These are phyloP conservation scores for Temnothorax longispinosus DNA, from an alignment of 1,140 invertebrate species.

Conservation along the genomic window DNA sequence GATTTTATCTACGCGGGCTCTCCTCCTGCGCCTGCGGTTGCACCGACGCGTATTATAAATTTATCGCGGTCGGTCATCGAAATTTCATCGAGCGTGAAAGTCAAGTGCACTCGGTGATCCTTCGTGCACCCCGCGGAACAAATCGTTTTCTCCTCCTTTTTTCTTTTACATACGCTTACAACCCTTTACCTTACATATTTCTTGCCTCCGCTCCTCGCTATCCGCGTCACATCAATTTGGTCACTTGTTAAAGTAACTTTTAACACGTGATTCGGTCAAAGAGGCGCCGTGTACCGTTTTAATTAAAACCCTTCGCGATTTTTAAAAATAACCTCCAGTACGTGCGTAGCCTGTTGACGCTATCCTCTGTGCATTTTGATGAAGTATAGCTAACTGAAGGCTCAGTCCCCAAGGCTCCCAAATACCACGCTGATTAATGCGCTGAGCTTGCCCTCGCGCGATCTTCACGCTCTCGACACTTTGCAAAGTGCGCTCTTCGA, in stretches of 20 bases:
- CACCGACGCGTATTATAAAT: conserved; percentile 45
- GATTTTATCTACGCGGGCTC: conserved; percentile 68
- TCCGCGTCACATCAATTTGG: conserved; percentile 16
- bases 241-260: conserved; percentile 29
- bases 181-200: conserved; percentile 24
- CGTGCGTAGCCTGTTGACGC: conserved; percentile 33
- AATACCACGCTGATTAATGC: conserved; percentile 54
- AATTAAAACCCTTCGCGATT: conserved; percentile 34
- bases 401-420: not conserved
- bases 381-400: conserved; percentile 32
- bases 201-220: not conserved
- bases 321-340: conserved; percentile 34
- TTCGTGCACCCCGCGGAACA: conserved; percentile 25
- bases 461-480: conserved; percentile 44
- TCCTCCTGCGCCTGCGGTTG: conserved; percentile 21
- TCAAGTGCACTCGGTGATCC: conserved; percentile 38
- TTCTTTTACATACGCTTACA: not conserved
- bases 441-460: conserved; percentile 18
- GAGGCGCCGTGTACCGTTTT: conserved; percentile 6
- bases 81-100: conserved; percentile 71
- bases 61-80: conserved; percentile 67
- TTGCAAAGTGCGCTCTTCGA: conserved; percentile 34
- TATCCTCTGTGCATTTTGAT: conserved; percentile 36
- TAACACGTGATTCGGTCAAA: conserved; percentile 5
- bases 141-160: conserved; percentile 13